Percentiles rank a stretch among this genome's conserved stretches.
These are phyloP conservation scores for Campoplex capitator DNA, from an alignment of 2,888 invertebrate genomes.

Conservation along the genomic window DNA sequence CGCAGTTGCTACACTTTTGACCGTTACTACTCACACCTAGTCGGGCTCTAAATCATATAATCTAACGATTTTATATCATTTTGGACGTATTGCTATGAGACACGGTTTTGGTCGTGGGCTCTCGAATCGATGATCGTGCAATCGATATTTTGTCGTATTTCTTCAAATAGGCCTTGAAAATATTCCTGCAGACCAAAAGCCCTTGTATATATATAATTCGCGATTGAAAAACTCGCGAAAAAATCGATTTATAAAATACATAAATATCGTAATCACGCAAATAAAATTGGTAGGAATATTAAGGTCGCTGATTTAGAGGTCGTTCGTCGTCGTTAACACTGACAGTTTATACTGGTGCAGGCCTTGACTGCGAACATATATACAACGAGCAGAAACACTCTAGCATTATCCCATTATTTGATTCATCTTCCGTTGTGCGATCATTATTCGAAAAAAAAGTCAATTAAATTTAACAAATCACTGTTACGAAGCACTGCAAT, in stretches of 20 bases:
- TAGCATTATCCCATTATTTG: constrained; percentile 49
- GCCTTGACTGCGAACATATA: neutral
- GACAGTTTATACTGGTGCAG: constrained; percentile 1
- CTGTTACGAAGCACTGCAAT: neutral
- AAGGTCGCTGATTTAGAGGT: neutral
- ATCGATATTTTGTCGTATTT: too few species aligned
- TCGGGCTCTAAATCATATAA: too few species aligned
- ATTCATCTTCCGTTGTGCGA: constrained; percentile 17
- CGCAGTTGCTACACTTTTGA: too few species aligned
- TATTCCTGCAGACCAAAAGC: neutral
- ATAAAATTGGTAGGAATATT: neutral
- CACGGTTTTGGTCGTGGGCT: too few species aligned
- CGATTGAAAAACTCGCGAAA: neutral
- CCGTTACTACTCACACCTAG: too few species aligned
- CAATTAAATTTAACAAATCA: neutral
- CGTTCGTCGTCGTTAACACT: neutral
- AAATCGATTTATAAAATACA: neutral
- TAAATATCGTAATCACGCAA: neutral
- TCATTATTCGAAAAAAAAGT: constrained; percentile 6
- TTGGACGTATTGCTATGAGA: too few species aligned
- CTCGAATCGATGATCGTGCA: too few species aligned
- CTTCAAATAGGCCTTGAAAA: too few species aligned
- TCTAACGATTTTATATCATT: too few species aligned
- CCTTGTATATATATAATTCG: neutral
- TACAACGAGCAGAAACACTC: neutral